Evolutionary conservation across 2,888 invertebrate genomes (phyloP).

Genomic region (Hemicrepidius hirtus): DNA sequence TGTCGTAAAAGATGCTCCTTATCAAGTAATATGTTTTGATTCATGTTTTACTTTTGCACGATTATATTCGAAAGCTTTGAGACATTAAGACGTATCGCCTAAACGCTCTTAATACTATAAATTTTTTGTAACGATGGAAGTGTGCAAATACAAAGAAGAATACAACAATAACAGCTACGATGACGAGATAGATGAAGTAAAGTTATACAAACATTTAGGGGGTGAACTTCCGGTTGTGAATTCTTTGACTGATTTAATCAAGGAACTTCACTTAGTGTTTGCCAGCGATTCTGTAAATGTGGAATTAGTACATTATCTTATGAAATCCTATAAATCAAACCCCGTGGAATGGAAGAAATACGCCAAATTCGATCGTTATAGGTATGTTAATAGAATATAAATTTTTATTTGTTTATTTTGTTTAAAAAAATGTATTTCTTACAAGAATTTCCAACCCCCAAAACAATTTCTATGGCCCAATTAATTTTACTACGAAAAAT

Average conservation of each 20-base stretch:
- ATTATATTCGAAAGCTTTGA: conserved; percentile 30
- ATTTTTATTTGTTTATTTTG: too few relatives aligned
- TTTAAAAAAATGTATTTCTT: too few relatives aligned
- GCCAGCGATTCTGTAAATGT: conserved; percentile 89
- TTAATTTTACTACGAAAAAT: too few relatives aligned
- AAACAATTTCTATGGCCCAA: too few relatives aligned
- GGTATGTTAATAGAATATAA: conserved; percentile 74
- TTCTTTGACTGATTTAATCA: conserved; percentile 78
- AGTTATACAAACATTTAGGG: conserved; percentile 46
- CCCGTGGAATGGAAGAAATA: conserved; percentile 94
- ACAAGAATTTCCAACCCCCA: too few relatives aligned
- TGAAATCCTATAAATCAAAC: conserved; percentile 89
- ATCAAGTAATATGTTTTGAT: conserved; percentile 41
- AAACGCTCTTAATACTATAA: not conserved
- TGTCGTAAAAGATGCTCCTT: conserved; percentile 36
- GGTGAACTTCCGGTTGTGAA: conserved; percentile 66
- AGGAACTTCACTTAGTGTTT: conserved; percentile 85
- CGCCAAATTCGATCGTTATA: conserved; percentile 94
- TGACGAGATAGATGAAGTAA: conserved; percentile 42
- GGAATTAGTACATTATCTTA: conserved; percentile 90
- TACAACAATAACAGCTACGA: conserved; percentile 23
- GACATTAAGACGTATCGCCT: not conserved
- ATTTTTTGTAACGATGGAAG: conserved; percentile 40
- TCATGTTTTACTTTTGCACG: conserved; percentile 39
- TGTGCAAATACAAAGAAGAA: conserved; percentile 43